A percentile compares a stretch with the other conserved stretches of the same genome.
phyloP scores from a whole-genome alignment of 2,888 invertebrate genomes.

The Polymixis lichenea region DNA sequence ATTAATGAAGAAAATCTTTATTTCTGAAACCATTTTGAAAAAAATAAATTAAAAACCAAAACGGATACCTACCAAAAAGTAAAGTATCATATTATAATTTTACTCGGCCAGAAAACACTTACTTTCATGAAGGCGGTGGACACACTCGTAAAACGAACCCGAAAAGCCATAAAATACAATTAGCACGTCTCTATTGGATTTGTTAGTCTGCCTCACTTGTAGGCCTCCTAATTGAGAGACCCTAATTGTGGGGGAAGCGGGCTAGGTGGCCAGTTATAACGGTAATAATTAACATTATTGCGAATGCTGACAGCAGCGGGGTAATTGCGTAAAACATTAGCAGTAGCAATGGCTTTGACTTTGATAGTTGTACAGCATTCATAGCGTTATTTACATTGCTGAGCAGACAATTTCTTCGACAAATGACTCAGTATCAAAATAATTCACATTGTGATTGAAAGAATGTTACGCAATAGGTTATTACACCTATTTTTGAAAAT shows the following conservation, averaged over 20 bases:
- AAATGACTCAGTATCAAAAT: not conserved
- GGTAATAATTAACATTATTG: not conserved
- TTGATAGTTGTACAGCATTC: not conserved
- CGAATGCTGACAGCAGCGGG: not conserved
- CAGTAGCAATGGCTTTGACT: not conserved
- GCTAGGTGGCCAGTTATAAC: not conserved
- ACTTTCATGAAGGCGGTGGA: no score
- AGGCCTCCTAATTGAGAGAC: not conserved
- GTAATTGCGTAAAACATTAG: not conserved
- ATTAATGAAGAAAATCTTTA: not conserved
- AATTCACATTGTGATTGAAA: not conserved
- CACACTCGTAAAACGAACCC: not conserved
- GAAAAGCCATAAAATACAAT: not conserved
- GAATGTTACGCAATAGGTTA: no score
- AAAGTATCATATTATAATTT: no score
- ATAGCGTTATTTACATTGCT: not conserved
- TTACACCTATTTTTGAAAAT: no score
- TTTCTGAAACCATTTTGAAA: no score
- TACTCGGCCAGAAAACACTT: not conserved
- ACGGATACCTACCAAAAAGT: no score
- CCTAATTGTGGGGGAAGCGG: not conserved
- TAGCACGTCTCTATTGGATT: not conserved
- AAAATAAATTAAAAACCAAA: no score
- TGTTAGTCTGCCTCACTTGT: not conserved
- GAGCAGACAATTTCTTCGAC: not conserved